phyloP scores from a whole-genome alignment of 2,888 invertebrate genomes.

The Thera obeliscata region DNA sequence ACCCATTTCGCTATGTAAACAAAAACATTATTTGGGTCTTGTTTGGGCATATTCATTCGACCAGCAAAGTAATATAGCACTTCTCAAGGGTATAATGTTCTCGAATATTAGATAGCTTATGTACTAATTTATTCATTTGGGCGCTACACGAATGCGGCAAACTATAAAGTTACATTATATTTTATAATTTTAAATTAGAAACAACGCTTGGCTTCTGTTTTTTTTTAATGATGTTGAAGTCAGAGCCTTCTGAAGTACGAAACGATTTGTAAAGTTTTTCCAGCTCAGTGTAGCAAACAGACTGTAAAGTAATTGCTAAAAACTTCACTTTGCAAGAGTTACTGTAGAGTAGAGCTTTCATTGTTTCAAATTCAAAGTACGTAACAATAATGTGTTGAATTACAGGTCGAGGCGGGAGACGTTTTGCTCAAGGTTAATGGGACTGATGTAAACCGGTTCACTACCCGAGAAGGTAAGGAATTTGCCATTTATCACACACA shows the following conservation, averaged over 20 bases:
- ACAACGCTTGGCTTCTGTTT: constrained; percentile 14
- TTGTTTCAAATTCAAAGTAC: constrained; percentile 45
- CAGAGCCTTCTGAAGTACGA: constrained; percentile 6
- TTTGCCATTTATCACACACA: constrained; percentile 71
- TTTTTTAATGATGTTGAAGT: constrained; percentile 8
- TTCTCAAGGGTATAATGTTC: constrained; percentile 32
- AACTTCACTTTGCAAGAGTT: constrained; percentile 5
- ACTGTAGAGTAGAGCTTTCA: constrained; percentile 13
- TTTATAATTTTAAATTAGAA: constrained; percentile 6
- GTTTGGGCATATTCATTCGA: constrained; percentile 27
- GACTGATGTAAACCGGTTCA: constrained; percentile 95
- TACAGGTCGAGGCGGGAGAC: constrained; percentile 97
- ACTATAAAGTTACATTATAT: not conserved
- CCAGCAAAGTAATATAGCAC: constrained; percentile 29
- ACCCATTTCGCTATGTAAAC: constrained; percentile 23
- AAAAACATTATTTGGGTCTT: constrained; percentile 21
- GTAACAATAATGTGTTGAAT: constrained; percentile 64
- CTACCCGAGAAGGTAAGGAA: constrained; percentile 94
- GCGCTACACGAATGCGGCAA: constrained; percentile 11
- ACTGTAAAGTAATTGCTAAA: constrained; percentile 9
- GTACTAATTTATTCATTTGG: constrained; percentile 17
- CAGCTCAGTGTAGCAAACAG: constrained; percentile 6
- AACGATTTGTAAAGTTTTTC: constrained; percentile 8
- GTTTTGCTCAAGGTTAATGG: constrained; percentile 97
- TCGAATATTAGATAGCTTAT: constrained; percentile 32